Conservation (phyloP, 2,888 invertebrate species). For the Glyphotaelius pellucidus region DNA sequence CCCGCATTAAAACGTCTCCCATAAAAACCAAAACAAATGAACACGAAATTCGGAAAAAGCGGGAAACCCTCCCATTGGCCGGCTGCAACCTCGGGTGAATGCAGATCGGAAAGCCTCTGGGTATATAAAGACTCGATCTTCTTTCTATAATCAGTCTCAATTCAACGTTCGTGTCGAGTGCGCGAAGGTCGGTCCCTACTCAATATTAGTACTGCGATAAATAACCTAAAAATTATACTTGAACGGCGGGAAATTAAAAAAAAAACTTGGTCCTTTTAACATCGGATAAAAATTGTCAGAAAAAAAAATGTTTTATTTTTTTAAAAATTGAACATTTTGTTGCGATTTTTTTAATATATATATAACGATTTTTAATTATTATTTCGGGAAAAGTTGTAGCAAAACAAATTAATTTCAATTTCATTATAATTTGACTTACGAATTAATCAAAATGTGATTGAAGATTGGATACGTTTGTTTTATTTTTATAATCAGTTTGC, state of each 20-base stretch:
- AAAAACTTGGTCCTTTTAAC: background rate
- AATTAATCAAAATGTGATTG: too few relatives aligned
- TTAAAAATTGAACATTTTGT: too few relatives aligned
- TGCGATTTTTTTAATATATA: too few relatives aligned
- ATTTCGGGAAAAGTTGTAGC: too few relatives aligned
- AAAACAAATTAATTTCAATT: too few relatives aligned
- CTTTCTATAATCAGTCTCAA: conserved; percentile 30
- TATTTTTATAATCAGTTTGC: background rate
- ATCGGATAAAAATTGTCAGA: background rate
- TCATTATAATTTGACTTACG: too few relatives aligned
- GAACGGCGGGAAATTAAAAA: background rate
- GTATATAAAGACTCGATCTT: conserved; percentile 16
- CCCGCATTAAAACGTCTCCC: background rate
- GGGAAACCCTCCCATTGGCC: conserved; percentile 20
- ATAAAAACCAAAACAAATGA: background rate
- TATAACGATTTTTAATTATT: too few relatives aligned
- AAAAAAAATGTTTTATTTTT: background rate
- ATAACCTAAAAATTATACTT: background rate
- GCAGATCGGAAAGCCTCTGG: background rate
- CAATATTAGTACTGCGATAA: background rate
- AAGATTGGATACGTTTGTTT: too few relatives aligned
- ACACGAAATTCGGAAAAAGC: conserved; percentile 8
- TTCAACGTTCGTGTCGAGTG: background rate
- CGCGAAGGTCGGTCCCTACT: conserved; percentile 27
- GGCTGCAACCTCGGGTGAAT: conserved; percentile 23